Conservation (phyloP, 2,113 vertebrate genomes). For the Peucedramus taeniatus region DNA sequence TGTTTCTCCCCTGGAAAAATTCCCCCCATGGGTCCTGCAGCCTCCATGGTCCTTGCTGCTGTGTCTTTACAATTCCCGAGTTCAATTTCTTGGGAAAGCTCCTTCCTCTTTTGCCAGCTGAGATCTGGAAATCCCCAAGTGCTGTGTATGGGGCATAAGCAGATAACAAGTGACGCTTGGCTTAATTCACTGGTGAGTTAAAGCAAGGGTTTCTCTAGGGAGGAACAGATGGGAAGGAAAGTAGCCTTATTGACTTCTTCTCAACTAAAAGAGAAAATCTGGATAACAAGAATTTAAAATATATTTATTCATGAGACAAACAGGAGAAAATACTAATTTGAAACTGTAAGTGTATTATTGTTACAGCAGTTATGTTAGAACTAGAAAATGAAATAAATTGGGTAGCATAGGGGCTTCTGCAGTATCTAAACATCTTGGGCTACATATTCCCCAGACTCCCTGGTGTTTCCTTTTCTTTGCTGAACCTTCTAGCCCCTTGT, state of each 20-base stretch:
- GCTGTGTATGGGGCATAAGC: not conserved
- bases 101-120: not conserved
- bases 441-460: not conserved
- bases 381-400: not conserved
- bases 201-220: not conserved
- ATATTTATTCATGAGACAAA: not conserved
- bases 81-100: not conserved
- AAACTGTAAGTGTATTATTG: not conserved
- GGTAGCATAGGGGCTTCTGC: not conserved
- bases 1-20: not conserved
- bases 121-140: not conserved
- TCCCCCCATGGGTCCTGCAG: not conserved
- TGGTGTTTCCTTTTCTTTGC: not conserved
- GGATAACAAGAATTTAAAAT: not conserved
- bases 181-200: not conserved
- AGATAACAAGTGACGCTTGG: not conserved
- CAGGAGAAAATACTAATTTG: not conserved
- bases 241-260: not conserved
- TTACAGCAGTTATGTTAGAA: not conserved
- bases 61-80: not conserved
- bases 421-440: not conserved
- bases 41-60: not conserved
- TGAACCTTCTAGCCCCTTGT: not conserved
- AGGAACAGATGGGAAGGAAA: not conserved
- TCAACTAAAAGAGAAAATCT: not conserved